phyloP scores from a whole-genome alignment of 2,888 invertebrate species.

The Parnassius mnemosyne region DNA sequence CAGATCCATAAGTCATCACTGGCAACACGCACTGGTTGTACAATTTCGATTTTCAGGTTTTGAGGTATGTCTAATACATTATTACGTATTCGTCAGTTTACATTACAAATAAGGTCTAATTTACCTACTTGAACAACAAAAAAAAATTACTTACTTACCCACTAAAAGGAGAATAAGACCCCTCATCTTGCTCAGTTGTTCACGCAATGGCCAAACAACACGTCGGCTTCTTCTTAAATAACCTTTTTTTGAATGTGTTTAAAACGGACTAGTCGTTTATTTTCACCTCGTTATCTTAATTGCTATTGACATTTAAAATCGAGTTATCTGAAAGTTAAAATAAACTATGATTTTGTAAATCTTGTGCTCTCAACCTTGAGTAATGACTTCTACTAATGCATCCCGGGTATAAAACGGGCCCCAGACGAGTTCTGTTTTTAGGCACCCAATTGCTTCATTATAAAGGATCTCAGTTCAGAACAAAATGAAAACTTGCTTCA shows the following conservation, averaged over 20 bases:
- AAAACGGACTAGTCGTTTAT: slow-evolving; percentile 7
- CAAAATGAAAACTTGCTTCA: too few relatives aligned
- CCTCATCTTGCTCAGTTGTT: slow-evolving; percentile 7
- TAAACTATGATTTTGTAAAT: background rate
- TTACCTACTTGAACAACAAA: background rate
- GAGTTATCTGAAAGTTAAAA: slow-evolving; percentile 1
- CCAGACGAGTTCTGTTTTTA: slow-evolving; percentile 8
- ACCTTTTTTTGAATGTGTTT: slow-evolving; percentile 3
- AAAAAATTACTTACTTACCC: slow-evolving; percentile 11
- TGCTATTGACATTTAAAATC: slow-evolving; percentile 11
- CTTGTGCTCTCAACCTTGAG: background rate
- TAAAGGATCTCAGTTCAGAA: too few relatives aligned
- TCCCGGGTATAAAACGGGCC: slow-evolving; percentile 3
- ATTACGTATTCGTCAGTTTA: background rate
- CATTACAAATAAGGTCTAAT: background rate
- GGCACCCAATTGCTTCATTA: background rate
- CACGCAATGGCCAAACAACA: background rate
- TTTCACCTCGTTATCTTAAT: slow-evolving; percentile 18
- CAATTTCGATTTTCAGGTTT: too few relatives aligned
- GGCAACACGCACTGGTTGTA: too few relatives aligned
- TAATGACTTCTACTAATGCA: background rate
- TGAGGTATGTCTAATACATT: too few relatives aligned
- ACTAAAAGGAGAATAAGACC: slow-evolving; percentile 3
- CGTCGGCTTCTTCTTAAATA: slow-evolving; percentile 5
- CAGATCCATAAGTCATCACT: too few relatives aligned